Evolutionary conservation across 1,140 invertebrate species (phyloP).

Genomic region (Yoshiicerus persimilis): DNA sequence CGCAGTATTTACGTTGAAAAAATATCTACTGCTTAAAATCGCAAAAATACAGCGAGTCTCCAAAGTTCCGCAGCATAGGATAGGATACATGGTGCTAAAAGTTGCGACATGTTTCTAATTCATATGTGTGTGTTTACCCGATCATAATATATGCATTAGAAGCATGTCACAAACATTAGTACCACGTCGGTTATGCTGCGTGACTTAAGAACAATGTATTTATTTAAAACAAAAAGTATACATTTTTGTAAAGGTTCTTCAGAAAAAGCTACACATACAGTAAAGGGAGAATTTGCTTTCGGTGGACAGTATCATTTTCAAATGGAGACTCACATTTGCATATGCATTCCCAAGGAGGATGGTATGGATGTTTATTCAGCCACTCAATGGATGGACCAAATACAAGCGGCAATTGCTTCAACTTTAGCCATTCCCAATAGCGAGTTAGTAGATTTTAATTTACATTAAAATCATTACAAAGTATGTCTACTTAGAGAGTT

Average conservation of each 20-base stretch:
- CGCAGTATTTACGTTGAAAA: too few species aligned
- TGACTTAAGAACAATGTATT: too few species aligned
- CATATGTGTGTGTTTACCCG: too few species aligned
- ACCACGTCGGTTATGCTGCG: too few species aligned
- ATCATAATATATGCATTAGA: too few species aligned
- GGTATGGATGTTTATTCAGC: conserved; percentile 66
- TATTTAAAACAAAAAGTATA: too few species aligned
- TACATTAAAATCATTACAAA: background rate
- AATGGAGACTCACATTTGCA: conserved; percentile 68
- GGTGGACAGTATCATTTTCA: conserved; percentile 65
- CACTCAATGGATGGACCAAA: conserved; percentile 54
- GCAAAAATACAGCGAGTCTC: too few species aligned
- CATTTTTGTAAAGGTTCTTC: background rate
- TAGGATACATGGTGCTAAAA: too few species aligned
- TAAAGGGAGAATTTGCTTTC: conserved; percentile 55
- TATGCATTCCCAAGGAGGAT: conserved; percentile 66
- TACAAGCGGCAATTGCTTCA: conserved; percentile 4
- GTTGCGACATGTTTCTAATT: too few species aligned
- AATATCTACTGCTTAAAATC: background rate
- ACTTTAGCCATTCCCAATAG: conserved; percentile 1
- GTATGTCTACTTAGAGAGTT: background rate
- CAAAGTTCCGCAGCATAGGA: too few species aligned
- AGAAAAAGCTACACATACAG: background rate
- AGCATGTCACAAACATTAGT: too few species aligned
- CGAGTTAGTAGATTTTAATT: background rate